A percentile compares a stretch with the other conserved stretches of the same genome.
phyloP scores from a whole-genome alignment of 2,888 invertebrate species.

The Leucophenga maculata region DNA sequence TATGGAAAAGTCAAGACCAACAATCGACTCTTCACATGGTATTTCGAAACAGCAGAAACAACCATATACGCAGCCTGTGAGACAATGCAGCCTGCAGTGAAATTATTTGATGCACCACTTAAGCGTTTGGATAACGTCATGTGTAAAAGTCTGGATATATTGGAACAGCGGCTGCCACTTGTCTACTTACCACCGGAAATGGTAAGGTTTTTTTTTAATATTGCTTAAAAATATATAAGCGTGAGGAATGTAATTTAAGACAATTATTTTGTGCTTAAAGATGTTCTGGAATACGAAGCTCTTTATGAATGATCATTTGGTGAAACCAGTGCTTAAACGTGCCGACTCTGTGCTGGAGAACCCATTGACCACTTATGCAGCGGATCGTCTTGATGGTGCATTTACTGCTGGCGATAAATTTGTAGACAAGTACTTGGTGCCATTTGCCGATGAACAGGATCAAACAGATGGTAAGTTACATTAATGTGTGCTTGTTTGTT shows the following conservation, averaged over 20 bases:
- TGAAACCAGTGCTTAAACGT: conserved; percentile 81
- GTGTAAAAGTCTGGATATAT: conserved; percentile 86
- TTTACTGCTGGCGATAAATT: conserved; percentile 85
- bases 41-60: conserved; percentile 82
- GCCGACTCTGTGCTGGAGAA: conserved; percentile 85
- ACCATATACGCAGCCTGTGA: conserved; percentile 82
- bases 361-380: conserved; percentile 81
- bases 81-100: conserved; percentile 82
- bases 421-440: conserved; percentile 85
- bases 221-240: too few relatives aligned
- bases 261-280: conserved; percentile 73
- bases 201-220: conserved; percentile 74
- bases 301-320: conserved; percentile 79
- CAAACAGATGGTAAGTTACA: conserved; percentile 76
- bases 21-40: conserved; percentile 83
- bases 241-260: conserved; percentile 40
- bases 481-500: neutral
- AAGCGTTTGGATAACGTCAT: conserved; percentile 82
- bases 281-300: conserved; percentile 86
- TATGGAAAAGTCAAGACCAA: conserved; percentile 85
- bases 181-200: conserved; percentile 88
- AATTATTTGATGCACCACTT: conserved; percentile 82
- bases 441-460: conserved; percentile 76
- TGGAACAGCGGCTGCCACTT: conserved; percentile 87
- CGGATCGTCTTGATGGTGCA: conserved; percentile 82